phyloP scores from a whole-genome alignment of 2,888 invertebrate genomes.

The Dasysyrphus tricinctus region DNA sequence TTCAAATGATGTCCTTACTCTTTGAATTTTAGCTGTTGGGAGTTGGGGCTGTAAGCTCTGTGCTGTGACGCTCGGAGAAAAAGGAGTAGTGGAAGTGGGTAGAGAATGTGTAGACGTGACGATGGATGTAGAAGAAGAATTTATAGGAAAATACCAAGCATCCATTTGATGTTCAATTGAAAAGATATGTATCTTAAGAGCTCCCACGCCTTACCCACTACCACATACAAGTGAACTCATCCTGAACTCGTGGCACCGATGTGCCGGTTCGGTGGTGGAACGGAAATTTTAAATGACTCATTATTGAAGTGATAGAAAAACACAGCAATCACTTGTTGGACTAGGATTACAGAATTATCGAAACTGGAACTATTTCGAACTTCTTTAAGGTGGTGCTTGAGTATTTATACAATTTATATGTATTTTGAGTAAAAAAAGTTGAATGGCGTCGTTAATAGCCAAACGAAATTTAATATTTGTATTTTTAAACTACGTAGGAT shows the following conservation, averaged over 20 bases:
- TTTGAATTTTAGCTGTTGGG: slow-evolving; percentile 41
- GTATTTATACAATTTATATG: slow-evolving; percentile 1
- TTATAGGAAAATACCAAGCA: slow-evolving; percentile 12
- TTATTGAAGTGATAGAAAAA: slow-evolving; percentile 38
- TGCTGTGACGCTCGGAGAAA: not conserved
- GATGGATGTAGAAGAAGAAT: slow-evolving; percentile 10
- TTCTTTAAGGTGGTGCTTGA: not conserved
- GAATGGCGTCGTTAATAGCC: not conserved
- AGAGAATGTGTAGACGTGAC: not conserved
- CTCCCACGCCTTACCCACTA: not conserved
- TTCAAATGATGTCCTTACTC: slow-evolving; percentile 51
- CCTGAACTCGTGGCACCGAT: slow-evolving; percentile 16
- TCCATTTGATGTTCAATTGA: slow-evolving; percentile 25
- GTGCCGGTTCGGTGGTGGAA: not conserved
- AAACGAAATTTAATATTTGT: not conserved
- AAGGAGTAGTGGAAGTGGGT: not conserved
- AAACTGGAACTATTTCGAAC: not conserved
- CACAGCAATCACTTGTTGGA: slow-evolving; percentile 57
- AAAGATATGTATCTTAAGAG: slow-evolving; percentile 22
- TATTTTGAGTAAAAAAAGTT: not conserved
- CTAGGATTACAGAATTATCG: slow-evolving; percentile 3
- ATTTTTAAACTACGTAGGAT: not conserved
- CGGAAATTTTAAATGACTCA: slow-evolving; percentile 56
- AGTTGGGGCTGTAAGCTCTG: not conserved
- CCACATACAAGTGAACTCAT: not conserved